phyloP scores from a whole-genome alignment of 2,888 invertebrate species.

The Acanthopleura granulata region DNA sequence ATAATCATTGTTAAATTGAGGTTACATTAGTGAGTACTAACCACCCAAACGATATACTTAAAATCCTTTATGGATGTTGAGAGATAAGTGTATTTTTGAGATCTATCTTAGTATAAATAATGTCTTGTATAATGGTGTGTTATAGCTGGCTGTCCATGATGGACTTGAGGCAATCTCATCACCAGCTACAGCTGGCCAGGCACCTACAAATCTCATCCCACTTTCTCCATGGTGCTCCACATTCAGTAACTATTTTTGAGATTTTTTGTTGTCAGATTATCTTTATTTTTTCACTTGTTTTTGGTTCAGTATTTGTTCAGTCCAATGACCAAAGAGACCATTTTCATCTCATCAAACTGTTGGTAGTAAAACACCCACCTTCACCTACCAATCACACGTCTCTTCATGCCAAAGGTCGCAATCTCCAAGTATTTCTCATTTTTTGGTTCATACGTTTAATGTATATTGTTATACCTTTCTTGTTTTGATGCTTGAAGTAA shows the following conservation, averaged over 20 bases:
- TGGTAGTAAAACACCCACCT: conserved; percentile 8
- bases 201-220: conserved; percentile 1
- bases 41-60: no score
- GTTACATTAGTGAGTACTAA: no score
- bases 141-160: no score
- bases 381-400: background rate
- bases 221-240: conserved; percentile 17
- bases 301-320: background rate
- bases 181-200: no score
- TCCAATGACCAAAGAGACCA: background rate
- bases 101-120: conserved; percentile 2
- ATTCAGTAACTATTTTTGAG: background rate
- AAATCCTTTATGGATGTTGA: no score
- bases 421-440: no score
- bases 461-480: no score
- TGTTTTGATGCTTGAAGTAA: no score
- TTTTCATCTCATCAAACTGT: background rate
- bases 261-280: conserved; percentile 12
- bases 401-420: no score
- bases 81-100: conserved; percentile 3
- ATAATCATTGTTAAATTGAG: no score
- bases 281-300: background rate
- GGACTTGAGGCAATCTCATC: no score
- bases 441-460: no score
- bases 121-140: background rate